Base-by-base conservation (phyloP, 2,113 vertebrate species). In the Nothocercus julius region DNA sequence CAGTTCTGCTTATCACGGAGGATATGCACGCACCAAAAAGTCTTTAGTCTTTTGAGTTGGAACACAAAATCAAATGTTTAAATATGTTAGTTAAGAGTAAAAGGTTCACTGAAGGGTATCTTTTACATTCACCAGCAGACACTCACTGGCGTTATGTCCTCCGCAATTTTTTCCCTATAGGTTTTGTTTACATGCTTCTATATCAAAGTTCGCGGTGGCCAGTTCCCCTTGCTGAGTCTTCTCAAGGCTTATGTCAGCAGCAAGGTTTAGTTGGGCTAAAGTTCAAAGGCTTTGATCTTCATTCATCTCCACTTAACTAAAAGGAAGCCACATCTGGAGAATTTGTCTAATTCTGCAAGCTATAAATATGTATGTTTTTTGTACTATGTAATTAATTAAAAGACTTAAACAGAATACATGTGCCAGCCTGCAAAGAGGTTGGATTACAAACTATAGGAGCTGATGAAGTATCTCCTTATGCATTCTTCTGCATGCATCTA, bases 241-340 rank as follows among this genome's bases (percentile, higher is more conserved):
- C 93, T 89, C 59, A 49, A 88, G 80, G 76, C 82, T 94, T 70
- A 11, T 69, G 90, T 89, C 94, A 96, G 96, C 92, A 95, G 90
- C 80, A 93, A 95, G 88, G 84, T 94, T 93, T 77, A 89, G 93
- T 83, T 90, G 90, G 95, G 95, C 85, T 94, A 54, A 68, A 95
- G 96, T 97, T 97, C 96, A 98, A 96, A 97, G 95, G 84, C 82
- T 97, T 95, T 97, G 89, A 90, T 95, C 58, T 91, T 88, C 95
- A 85, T 92, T 94, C 85, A 89, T 95, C 89, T 88, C 53, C 13
- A 77, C 94, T 95, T 80, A 90, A 89, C 87, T 77, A 76, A 96
- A 92, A 94, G 21, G 87, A 95, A 95, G 94, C 95, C 87, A 94
- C 96, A 94, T 96, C 82, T 95, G 68, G 70, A 93, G 95, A 90